Percentiles rank a stretch among this genome's conserved stretches.
Conservation (phyloP, 2,888 invertebrate species). For the Trypoxylon attenuatum region DNA sequence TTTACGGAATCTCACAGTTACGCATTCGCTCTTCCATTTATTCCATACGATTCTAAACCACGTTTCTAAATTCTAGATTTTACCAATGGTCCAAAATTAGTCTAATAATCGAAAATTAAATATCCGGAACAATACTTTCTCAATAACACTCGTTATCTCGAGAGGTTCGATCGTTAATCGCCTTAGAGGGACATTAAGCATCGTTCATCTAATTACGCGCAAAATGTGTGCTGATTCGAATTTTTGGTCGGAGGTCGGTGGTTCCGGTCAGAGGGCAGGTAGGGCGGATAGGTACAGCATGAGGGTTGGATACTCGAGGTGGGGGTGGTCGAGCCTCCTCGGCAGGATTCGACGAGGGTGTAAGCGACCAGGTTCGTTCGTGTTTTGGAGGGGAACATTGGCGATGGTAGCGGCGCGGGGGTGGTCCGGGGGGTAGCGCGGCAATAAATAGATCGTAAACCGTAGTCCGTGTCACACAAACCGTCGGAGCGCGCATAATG, state of each 20-base stretch:
- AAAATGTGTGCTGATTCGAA: neutral
- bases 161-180: too few relatives aligned
- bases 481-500: slow-evolving; percentile 74
- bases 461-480: slow-evolving; percentile 70
- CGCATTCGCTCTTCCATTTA: neutral
- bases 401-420: neutral
- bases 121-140: neutral
- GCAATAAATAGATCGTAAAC: slow-evolving; percentile 74
- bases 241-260: neutral
- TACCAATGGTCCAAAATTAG: neutral
- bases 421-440: slow-evolving; percentile 38
- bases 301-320: too few relatives aligned
- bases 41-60: neutral
- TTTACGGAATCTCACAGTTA: slow-evolving; percentile 6
- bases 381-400: slow-evolving; percentile 15
- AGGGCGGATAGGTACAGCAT: neutral
- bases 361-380: slow-evolving; percentile 42
- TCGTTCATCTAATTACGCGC: too few relatives aligned
- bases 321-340: too few relatives aligned
- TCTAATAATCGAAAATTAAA: neutral
- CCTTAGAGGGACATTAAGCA: too few relatives aligned
- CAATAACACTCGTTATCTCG: too few relatives aligned
- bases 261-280: neutral
- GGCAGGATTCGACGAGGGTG: too few relatives aligned
- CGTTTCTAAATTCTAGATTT: neutral